phyloP scores from a whole-genome alignment of 1,140 invertebrate species.

The Drosophila obscura region DNA sequence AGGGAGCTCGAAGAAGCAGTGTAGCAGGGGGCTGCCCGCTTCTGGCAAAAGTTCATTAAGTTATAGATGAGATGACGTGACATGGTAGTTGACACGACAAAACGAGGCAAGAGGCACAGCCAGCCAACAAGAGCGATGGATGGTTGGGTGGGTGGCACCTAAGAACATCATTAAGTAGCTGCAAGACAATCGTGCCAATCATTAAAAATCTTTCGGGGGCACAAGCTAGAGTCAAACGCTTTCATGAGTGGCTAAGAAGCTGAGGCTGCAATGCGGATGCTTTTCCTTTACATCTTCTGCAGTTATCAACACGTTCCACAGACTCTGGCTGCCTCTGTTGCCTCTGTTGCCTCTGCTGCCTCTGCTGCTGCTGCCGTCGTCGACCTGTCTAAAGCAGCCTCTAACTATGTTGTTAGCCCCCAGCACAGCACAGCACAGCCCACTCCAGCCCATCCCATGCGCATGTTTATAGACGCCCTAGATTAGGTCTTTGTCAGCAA shows the following conservation, averaged over 20 bases:
- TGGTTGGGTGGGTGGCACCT: constrained; percentile 4
- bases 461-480: constrained; percentile 81
- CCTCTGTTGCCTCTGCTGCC: background rate
- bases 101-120: no score
- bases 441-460: constrained; percentile 33
- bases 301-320: constrained; percentile 35
- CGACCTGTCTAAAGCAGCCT: constrained; percentile 73
- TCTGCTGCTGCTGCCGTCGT: constrained; percentile 13
- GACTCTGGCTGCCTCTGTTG: constrained; percentile 22
- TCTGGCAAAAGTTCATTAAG: constrained; percentile 73
- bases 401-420: constrained; percentile 71
- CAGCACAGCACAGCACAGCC: constrained; percentile 2
- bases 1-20: background rate
- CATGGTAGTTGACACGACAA: constrained; percentile 72
- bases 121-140: background rate
- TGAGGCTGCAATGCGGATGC: constrained; percentile 69
- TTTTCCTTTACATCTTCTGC: constrained; percentile 43
- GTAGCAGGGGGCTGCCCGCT: background rate
- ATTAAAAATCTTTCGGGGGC: constrained; percentile 69
- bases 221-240: constrained; percentile 61
- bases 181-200: constrained; percentile 79
- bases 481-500: constrained; percentile 82
- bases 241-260: constrained; percentile 29
- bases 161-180: constrained; percentile 78
- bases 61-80: constrained; percentile 43